These are phyloP conservation scores for Copsychus sechellarum DNA, from an alignment of 2,113 vertebrate genomes.

Conservation along the genomic window DNA sequence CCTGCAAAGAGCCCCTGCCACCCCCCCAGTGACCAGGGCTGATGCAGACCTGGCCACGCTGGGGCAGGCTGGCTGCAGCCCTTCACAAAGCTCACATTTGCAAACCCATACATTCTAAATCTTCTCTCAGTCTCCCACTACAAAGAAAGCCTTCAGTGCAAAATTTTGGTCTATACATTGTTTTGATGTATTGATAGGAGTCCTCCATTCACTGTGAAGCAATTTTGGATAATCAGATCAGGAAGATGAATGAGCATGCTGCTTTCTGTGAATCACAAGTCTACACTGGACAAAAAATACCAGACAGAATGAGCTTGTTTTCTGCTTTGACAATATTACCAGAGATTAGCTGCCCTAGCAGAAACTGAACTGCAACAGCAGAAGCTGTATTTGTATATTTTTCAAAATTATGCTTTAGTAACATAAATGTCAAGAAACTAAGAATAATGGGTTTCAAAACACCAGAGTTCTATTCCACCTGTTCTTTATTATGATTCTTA, in stretches of 20 bases:
- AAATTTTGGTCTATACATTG: not conserved
- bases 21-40: not conserved
- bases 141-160: constrained; percentile 4
- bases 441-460: not conserved
- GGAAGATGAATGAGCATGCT: not conserved
- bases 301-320: not conserved
- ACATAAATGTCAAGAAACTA: not conserved
- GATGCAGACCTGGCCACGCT: not conserved
- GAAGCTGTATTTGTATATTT: not conserved
- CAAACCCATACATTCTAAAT: not conserved
- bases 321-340: not conserved
- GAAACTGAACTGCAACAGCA: not conserved
- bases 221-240: constrained; percentile 13
- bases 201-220: not conserved
- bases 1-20: not conserved
- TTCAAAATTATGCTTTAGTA: not conserved
- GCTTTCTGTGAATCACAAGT: constrained; percentile 17
- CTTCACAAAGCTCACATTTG: constrained; percentile 20
- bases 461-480: not conserved
- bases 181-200: not conserved
- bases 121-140: not conserved
- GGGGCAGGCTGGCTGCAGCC: not conserved
- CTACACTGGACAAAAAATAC: not conserved
- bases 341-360: not conserved
- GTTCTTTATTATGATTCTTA: not conserved